Percentiles rank a stretch among this genome's conserved stretches.
Evolutionary conservation across 2,888 invertebrate species (phyloP).

Genomic region (Leptopilina myrica): DNA sequence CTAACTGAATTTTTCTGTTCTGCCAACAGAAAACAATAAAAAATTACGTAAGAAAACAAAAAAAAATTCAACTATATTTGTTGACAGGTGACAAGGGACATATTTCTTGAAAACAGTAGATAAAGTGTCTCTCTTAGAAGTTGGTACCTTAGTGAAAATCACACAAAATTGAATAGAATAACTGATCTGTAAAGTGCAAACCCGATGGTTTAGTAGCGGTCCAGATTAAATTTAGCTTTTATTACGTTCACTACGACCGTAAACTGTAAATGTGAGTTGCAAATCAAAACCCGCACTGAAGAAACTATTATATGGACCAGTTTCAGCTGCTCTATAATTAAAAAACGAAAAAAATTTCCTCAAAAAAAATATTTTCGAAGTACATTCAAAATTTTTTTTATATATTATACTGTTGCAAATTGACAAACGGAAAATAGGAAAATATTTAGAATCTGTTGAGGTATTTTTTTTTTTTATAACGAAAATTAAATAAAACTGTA

Average conservation of each 20-base stretch:
- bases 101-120: slow-evolving; percentile 23
- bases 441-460: too few relatives aligned
- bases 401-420: too few relatives aligned
- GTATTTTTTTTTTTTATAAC: too few relatives aligned
- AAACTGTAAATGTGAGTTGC: slow-evolving; percentile 42
- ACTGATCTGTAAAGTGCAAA: slow-evolving; percentile 57
- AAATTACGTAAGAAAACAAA: not conserved
- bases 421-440: too few relatives aligned
- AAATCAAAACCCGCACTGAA: not conserved
- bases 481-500: too few relatives aligned
- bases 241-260: slow-evolving; percentile 50
- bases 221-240: slow-evolving; percentile 62
- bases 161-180: slow-evolving; percentile 58
- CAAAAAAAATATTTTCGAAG: too few relatives aligned
- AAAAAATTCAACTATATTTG: not conserved
- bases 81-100: slow-evolving; percentile 2
- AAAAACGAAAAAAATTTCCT: not conserved
- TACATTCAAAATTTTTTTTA: too few relatives aligned
- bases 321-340: not conserved
- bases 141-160: slow-evolving; percentile 50
- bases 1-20: not conserved
- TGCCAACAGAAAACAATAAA: not conserved
- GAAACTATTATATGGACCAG: not conserved
- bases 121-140: not conserved
- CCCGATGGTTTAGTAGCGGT: slow-evolving; percentile 51